phyloP scores from a whole-genome alignment of 2,797 vertebrate genomes.

The Graptemys geographica region DNA sequence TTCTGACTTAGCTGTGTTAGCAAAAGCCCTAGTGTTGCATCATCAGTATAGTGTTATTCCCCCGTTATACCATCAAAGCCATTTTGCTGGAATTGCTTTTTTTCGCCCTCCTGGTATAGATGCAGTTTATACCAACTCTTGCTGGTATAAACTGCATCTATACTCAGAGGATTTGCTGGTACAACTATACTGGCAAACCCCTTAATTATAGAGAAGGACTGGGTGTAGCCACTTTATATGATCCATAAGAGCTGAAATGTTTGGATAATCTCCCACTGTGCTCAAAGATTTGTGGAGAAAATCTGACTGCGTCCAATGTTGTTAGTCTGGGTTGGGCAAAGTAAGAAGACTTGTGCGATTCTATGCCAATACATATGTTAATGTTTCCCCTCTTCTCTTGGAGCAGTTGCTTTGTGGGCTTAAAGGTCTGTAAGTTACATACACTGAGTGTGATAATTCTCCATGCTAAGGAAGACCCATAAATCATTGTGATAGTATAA shows the following conservation, averaged over 20 bases:
- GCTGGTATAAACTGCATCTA: background rate
- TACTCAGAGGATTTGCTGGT: background rate
- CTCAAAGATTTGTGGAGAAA: background rate
- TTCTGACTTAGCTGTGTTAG: background rate
- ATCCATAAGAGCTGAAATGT: background rate
- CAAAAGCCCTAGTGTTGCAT: background rate
- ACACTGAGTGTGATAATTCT: background rate
- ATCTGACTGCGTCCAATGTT: background rate
- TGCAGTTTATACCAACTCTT: background rate
- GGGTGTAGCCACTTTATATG: background rate
- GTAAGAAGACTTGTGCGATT: background rate
- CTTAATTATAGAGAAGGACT: background rate
- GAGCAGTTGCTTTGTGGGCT: background rate
- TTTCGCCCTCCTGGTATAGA: background rate
- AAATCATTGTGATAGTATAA: background rate
- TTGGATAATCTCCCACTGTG: background rate
- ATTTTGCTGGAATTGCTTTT: background rate
- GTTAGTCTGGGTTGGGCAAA: background rate
- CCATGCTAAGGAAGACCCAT: background rate
- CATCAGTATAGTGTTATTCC: background rate
- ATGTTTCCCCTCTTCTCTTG: background rate
- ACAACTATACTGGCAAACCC: background rate
- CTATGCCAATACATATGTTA: background rate
- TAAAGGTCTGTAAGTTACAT: background rate
- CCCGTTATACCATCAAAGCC: background rate